Evolutionary conservation across 1,140 invertebrate genomes (phyloP).

Genomic region (Aradophagus sp.): DNA sequence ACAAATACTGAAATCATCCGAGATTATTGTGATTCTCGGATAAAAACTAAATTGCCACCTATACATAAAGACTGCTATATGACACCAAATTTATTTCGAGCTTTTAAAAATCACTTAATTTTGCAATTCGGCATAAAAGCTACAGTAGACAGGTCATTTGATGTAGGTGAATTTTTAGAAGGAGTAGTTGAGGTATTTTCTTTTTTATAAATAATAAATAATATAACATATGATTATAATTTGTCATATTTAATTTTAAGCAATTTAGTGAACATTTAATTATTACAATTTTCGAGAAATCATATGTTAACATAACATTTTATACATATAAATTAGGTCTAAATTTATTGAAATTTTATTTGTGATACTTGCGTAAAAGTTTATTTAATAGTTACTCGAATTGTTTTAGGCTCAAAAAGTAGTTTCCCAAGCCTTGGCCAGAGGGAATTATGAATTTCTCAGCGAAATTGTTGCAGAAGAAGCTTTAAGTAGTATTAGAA

Average conservation of each 20-base stretch:
- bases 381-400: no score
- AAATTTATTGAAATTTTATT: no score
- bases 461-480: conserved; percentile 13
- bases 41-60: conserved; percentile 4
- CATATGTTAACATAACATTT: no score
- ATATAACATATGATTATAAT: no score
- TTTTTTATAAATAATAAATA: no score
- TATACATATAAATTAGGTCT: no score
- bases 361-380: no score
- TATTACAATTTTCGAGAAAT: no score
- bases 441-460: conserved; percentile 15
- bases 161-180: conserved; percentile 8
- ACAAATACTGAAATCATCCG: neutral
- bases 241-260: no score
- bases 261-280: no score
- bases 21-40: neutral
- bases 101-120: neutral
- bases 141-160: neutral
- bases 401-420: conserved; percentile 30
- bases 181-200: no score
- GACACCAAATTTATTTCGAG: neutral
- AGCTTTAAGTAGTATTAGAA: conserved; percentile 15
- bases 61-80: conserved; percentile 12
- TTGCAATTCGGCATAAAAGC: conserved; percentile 1
- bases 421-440: conserved; percentile 17